Evolutionary conservation across 2,113 vertebrate genomes (phyloP), one percentile per base, ranked within the genome.

Genomic region (Phasianus colchicus): DNA sequence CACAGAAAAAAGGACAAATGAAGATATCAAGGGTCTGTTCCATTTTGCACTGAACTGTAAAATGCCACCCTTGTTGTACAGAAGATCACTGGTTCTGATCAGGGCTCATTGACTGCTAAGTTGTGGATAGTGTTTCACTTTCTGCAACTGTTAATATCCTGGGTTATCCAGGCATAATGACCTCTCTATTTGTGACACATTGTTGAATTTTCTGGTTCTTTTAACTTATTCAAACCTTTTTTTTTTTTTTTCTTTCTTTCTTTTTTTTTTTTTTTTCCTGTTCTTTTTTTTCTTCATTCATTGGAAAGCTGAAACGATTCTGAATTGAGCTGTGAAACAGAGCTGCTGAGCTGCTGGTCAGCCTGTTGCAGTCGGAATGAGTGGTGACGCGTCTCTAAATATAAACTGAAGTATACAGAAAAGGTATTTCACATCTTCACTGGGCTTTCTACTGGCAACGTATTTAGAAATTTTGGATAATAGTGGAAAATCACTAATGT

Each of bases 161-260:
- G 97, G 96, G 78, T 97, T 98, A 98, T 89, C 97, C 98, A 98
- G 98, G 97, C 98, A 98, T 98, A 98, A 98, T 98, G 98, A 98
- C 98, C 98, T 96, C 96, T 97, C 97, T 96, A 97, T 98, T 97
- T 98, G 97, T 98, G 97, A 98, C 97, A 98, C 97, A 97, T 98
- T 98, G 97, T 98, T 98, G 98, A 97, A 98, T 98, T 98, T 98
- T 98, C 97, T 98, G 98, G 98, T 98, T 98, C 97, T 98, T 98
- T 98, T 97, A 97, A 97, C 98, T 97, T 98, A 98, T 98, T 98
- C 96, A 97, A 97, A 94, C 95, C 92, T 73, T 89, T 93, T 94
- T 69, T 40, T 14, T 8, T 22, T 25, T 48, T 24, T 17, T 18
- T 34, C 11, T 10, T 1, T 17, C 50, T 15, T 29, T 21, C 30